Evolutionary conservation across 2,113 vertebrate species (phyloP).

Genomic region (Macaca mulatta): DNA sequence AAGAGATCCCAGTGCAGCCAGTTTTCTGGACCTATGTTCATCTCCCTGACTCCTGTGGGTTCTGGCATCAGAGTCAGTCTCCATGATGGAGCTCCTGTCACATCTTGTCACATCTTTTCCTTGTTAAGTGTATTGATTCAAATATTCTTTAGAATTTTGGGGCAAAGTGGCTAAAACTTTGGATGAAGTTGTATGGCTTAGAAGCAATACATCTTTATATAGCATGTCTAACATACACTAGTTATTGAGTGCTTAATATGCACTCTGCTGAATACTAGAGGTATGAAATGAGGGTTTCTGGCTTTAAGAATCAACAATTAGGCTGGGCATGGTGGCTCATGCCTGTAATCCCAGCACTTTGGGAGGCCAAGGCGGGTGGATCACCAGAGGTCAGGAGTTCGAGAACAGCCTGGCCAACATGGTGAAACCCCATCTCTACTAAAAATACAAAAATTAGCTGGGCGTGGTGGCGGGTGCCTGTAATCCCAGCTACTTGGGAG

Average conservation of each 20-base stretch:
- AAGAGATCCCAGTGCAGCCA: neutral
- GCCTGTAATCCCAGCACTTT: too few relatives aligned
- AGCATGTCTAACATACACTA: neutral
- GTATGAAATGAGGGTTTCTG: neutral
- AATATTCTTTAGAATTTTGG: neutral
- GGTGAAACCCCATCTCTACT: too few relatives aligned
- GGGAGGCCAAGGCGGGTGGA: too few relatives aligned
- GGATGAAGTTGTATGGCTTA: neutral
- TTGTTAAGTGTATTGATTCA: neutral
- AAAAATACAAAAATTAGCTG: too few relatives aligned
- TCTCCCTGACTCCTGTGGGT: neutral
- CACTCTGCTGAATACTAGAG: neutral
- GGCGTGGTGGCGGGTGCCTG: too few relatives aligned
- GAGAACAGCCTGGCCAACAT: too few relatives aligned
- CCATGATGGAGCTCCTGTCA: rapidly evolving
- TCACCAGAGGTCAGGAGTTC: too few relatives aligned
- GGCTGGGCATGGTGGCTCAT: too few relatives aligned
- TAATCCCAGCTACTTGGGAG: too few relatives aligned
- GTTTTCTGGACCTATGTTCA: neutral
- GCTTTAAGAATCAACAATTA: neutral
- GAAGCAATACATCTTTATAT: neutral
- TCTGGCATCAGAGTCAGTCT: neutral
- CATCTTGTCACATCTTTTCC: neutral
- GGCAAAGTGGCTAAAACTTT: neutral
- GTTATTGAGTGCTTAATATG: neutral